phyloP scores from a whole-genome alignment of 2,797 vertebrate genomes.

The Rhinogobio ventralis region DNA sequence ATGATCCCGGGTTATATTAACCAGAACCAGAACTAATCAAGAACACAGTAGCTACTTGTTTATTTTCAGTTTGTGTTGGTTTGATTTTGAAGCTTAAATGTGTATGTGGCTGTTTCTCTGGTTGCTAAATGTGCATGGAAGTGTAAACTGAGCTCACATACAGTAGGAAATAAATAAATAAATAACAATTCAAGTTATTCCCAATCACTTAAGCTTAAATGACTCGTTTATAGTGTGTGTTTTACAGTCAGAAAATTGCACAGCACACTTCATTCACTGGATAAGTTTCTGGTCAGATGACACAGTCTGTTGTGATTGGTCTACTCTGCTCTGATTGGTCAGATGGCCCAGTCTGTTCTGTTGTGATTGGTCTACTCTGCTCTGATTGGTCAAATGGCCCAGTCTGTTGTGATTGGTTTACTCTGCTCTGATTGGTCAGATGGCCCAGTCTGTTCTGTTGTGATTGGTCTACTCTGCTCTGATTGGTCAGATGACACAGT shows the following conservation, averaged over 20 bases:
- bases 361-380: too few relatives aligned
- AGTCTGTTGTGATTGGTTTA: too few relatives aligned
- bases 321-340: too few relatives aligned
- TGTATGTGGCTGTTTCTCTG: not conserved
- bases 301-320: too few relatives aligned
- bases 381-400: too few relatives aligned
- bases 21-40: not conserved
- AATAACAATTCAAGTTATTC: not conserved
- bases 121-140: not conserved
- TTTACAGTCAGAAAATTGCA: not conserved
- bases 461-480: too few relatives aligned
- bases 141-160: not conserved
- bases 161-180: not conserved
- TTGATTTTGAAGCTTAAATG: not conserved
- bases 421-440: too few relatives aligned
- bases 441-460: too few relatives aligned
- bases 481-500: too few relatives aligned
- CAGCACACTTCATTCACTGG: not conserved
- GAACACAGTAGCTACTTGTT: not conserved
- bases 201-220: not conserved
- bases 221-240: not conserved
- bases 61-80: not conserved
- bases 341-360: too few relatives aligned
- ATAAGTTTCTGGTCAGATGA: not conserved
- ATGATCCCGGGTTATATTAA: slow-evolving; percentile 41